Conservation (phyloP, 1,140 invertebrate species). For the Conopomorpha cramerella region DNA sequence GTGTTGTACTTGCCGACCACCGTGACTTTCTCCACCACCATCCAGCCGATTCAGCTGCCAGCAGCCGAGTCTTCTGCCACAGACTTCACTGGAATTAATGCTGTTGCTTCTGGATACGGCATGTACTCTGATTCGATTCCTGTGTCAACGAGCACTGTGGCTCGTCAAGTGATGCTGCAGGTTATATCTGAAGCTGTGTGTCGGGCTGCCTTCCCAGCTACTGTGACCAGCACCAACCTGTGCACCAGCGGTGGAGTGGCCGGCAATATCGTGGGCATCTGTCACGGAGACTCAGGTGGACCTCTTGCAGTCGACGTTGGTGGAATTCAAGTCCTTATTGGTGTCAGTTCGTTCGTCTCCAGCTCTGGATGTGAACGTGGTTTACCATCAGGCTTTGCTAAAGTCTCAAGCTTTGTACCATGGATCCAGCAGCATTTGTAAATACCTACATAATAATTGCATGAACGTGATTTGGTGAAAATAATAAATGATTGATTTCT, state of each 20-base stretch:
- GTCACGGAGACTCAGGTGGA: slow-evolving; percentile 33
- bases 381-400: neutral
- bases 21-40: slow-evolving; percentile 11
- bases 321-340: slow-evolving; percentile 19
- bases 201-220: slow-evolving; percentile 11
- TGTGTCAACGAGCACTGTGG: slow-evolving; percentile 18
- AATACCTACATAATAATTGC: too few relatives aligned
- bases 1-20: slow-evolving; percentile 18
- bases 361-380: neutral
- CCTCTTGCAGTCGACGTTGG: slow-evolving; percentile 15
- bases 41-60: slow-evolving; percentile 19
- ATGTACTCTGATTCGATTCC: slow-evolving; percentile 21
- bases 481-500: too few relatives aligned
- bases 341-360: slow-evolving; percentile 10
- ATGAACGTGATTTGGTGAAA: too few relatives aligned
- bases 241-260: slow-evolving; percentile 25
- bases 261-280: slow-evolving; percentile 30
- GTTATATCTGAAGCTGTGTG: slow-evolving; percentile 19
- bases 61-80: slow-evolving; percentile 8
- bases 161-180: slow-evolving; percentile 19
- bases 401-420: neutral
- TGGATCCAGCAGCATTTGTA: neutral
- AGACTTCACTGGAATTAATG: slow-evolving; percentile 14
- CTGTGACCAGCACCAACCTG: slow-evolving; percentile 25
- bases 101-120: slow-evolving; percentile 23